A percentile compares a stretch with the other conserved stretches of the same genome.
phyloP scores from a whole-genome alignment of 2,113 vertebrate species.

The Otus sunia region DNA sequence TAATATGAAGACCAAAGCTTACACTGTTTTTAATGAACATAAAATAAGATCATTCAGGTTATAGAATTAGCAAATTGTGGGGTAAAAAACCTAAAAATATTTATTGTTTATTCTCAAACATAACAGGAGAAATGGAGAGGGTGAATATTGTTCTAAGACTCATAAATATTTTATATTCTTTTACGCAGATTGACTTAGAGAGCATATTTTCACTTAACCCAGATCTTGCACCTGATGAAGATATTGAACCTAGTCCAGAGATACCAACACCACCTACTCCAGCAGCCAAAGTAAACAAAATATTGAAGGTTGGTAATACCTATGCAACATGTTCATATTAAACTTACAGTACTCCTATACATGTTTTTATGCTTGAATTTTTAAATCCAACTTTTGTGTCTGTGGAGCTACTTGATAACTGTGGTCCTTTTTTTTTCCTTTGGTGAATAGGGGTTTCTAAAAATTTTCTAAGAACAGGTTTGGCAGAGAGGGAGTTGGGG shows the following conservation, averaged over 20 bases:
- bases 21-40: neutral
- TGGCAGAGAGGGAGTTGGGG: neutral
- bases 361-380: neutral
- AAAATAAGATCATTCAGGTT: neutral
- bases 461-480: neutral
- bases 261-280: constrained; percentile 82
- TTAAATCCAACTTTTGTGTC: neutral
- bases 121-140: neutral
- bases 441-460: neutral
- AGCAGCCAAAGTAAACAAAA: constrained; percentile 88
- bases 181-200: constrained; percentile 91
- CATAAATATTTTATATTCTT: neutral
- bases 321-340: neutral
- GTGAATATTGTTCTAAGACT: neutral
- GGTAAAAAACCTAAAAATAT: neutral
- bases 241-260: constrained; percentile 86
- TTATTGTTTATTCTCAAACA: neutral
- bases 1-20: neutral
- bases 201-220: constrained; percentile 95
- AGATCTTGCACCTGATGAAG: constrained; percentile 90
- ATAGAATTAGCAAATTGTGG: neutral
- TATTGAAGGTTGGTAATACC: constrained; percentile 85
- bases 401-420: neutral
- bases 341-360: neutral
- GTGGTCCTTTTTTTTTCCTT: neutral